These are phyloP conservation scores for Potorous gilbertii DNA, from an alignment of 2,797 vertebrate species.

Conservation along the genomic window DNA sequence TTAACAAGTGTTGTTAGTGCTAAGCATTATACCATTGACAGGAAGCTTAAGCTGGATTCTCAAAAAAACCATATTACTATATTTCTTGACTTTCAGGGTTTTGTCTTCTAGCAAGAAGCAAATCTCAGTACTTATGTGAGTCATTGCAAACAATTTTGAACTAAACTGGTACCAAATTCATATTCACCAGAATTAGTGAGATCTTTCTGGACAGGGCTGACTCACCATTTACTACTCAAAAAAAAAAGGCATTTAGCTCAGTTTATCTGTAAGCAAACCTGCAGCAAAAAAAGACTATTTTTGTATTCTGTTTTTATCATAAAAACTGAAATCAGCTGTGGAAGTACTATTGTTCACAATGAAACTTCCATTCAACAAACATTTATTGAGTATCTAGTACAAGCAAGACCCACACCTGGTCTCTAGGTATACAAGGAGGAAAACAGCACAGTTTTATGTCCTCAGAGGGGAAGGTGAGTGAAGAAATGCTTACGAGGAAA, in stretches of 20 bases:
- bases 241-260: conserved; percentile 52
- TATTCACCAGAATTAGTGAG: conserved; percentile 53
- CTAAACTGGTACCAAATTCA: conserved; percentile 50
- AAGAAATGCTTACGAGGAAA: background rate
- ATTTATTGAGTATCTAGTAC: background rate
- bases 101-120: conserved; percentile 37
- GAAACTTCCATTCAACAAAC: conserved; percentile 48
- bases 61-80: conserved; percentile 9
- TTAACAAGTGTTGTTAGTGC: conserved; percentile 43
- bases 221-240: conserved; percentile 52
- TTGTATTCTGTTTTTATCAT: conserved; percentile 24
- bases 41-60: conserved; percentile 32
- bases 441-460: background rate
- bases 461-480: background rate
- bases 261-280: conserved; percentile 56
- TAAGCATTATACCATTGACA: conserved; percentile 26
- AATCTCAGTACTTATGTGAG: conserved; percentile 41
- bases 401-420: background rate
- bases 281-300: conserved; percentile 18
- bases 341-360: conserved; percentile 35
- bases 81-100: background rate
- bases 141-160: conserved; percentile 53
- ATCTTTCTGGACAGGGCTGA: conserved; percentile 60
- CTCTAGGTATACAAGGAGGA: background rate
- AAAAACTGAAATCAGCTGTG: conserved; percentile 30